Evolutionary conservation across 2,797 vertebrate genomes (phyloP).

Genomic region (Anomalospiza imberbis): DNA sequence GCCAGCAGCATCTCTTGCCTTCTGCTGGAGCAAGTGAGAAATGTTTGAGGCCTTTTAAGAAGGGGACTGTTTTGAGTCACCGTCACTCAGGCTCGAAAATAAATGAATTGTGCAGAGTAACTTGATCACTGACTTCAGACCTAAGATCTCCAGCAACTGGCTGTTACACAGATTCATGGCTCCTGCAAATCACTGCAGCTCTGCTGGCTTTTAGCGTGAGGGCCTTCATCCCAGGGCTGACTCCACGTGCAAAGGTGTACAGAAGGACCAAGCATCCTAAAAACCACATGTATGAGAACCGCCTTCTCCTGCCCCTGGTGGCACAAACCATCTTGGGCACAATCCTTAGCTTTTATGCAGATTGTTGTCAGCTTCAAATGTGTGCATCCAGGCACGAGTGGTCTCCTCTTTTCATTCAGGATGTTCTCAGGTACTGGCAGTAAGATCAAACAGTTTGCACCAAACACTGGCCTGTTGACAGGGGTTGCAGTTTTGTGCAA

Average conservation of each 20-base stretch:
- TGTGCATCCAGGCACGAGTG: background rate
- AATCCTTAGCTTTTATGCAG: background rate
- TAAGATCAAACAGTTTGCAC: background rate
- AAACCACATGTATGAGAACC: background rate
- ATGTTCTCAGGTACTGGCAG: background rate
- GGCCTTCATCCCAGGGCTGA: background rate
- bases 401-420: background rate
- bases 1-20: conserved; percentile 30
- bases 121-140: background rate
- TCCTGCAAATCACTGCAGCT: background rate
- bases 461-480: background rate
- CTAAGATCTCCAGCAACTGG: background rate
- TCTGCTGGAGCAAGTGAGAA: conserved; percentile 32
- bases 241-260: fast-evolving
- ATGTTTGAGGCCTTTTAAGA: conserved; percentile 7
- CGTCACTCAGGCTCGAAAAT: conserved; percentile 11
- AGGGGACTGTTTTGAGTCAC: conserved; percentile 51
- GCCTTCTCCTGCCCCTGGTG: background rate
- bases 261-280: background rate
- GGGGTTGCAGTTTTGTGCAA: background rate
- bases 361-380: background rate
- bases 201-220: background rate
- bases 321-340: background rate
- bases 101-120: conserved; percentile 33
- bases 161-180: background rate